A percentile compares a stretch with the other conserved stretches of the same genome.
Evolutionary conservation across 2,888 invertebrate species (phyloP).

Genomic region (Heliconius cydno): DNA sequence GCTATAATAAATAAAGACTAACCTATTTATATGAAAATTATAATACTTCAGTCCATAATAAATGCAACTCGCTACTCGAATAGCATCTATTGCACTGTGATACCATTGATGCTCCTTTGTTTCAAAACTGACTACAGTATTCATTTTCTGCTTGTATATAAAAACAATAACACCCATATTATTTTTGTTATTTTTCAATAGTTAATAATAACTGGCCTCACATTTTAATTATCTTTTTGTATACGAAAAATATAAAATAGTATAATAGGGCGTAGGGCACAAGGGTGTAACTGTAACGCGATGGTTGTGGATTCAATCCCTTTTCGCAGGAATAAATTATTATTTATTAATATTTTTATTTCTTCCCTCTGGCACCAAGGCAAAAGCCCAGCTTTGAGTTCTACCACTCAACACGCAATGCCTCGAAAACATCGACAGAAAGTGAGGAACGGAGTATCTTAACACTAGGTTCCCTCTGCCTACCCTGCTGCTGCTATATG

Average conservation of each 20-base stretch:
- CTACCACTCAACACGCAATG: too few relatives aligned
- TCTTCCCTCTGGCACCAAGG: too few relatives aligned
- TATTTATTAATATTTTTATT: too few relatives aligned
- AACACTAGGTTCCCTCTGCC: too few relatives aligned
- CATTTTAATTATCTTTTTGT: not conserved
- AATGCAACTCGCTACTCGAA: not conserved
- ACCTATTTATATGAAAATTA: not conserved
- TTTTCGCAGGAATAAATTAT: too few relatives aligned
- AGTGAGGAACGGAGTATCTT: too few relatives aligned
- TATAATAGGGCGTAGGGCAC: not conserved
- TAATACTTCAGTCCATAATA: not conserved
- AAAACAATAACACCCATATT: not conserved
- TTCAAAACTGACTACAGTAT: constrained; percentile 4
- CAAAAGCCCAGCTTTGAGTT: too few relatives aligned
- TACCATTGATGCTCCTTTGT: constrained; percentile 16
- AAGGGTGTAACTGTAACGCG: too few relatives aligned
- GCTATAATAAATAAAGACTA: not conserved
- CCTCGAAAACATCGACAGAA: too few relatives aligned
- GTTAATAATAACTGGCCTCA: not conserved
- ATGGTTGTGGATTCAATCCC: too few relatives aligned
- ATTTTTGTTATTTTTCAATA: not conserved
- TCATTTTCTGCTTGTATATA: not conserved
- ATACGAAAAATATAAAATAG: not conserved
- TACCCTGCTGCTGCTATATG: too few relatives aligned
- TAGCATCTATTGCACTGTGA: not conserved